Percentiles rank a stretch among this genome's conserved stretches.
Conservation (phyloP, 2,888 invertebrate genomes). For the Phengaris alcon region DNA sequence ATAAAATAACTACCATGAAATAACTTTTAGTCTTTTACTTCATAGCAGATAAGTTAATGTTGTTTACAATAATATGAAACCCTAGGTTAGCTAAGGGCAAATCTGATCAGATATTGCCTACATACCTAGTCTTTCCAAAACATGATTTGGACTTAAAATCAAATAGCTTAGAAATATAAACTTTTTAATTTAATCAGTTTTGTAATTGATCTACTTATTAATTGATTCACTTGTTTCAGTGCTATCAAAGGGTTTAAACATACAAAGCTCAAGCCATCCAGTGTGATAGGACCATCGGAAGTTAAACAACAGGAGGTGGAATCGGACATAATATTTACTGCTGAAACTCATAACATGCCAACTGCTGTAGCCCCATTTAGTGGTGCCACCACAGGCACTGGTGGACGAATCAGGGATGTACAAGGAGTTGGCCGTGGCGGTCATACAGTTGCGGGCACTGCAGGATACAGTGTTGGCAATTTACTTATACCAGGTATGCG, state of each 20-base stretch:
- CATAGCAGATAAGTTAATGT: no score
- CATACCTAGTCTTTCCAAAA: no score
- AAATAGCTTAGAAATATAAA: no score
- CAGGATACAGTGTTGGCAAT: constrained; percentile 97
- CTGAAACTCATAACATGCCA: constrained; percentile 99
- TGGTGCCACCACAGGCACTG: constrained; percentile 98
- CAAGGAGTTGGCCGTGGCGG: constrained; percentile 97
- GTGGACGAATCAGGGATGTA: constrained; percentile 96
- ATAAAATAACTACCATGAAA: no score
- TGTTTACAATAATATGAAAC: no score
- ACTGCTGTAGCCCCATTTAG: constrained; percentile 98
- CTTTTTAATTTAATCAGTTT: no score
- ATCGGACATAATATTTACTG: constrained; percentile 96
- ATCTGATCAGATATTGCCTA: no score
- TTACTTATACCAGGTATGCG: constrained; percentile 89
- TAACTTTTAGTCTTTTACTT: no score
- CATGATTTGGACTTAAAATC: no score
- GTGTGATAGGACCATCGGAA: constrained; percentile 78
- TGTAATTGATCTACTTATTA: neutral
- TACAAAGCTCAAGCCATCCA: constrained; percentile 82
- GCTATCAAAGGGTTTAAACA: constrained; percentile 92
- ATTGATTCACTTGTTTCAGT: constrained; percentile 68
- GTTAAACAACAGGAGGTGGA: constrained; percentile 80
- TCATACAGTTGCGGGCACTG: constrained; percentile 95
- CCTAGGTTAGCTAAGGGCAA: no score